Conservation (phyloP, 2,113 vertebrate species). For the Formicarius rufipectus region DNA sequence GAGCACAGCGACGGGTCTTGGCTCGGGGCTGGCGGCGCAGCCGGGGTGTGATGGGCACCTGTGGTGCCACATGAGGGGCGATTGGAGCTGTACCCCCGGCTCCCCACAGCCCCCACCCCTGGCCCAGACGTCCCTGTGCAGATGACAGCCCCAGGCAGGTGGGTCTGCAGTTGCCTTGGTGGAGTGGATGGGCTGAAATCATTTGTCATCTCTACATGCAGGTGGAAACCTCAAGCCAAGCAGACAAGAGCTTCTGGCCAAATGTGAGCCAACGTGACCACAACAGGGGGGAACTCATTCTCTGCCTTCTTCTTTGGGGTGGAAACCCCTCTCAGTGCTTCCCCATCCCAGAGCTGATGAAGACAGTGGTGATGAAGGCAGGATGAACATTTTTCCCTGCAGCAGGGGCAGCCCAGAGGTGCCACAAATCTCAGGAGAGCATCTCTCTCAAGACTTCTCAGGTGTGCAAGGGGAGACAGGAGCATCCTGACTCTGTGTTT, state of each 20-base stretch:
- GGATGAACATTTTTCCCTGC: neutral
- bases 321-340: neutral
- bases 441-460: neutral
- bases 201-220: neutral
- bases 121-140: neutral
- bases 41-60: neutral
- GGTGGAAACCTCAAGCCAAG: neutral
- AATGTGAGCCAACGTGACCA: neutral
- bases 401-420: neutral
- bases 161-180: neutral
- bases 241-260: neutral
- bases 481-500: neutral
- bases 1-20: neutral
- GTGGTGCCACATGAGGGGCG: fast-evolving
- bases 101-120: neutral
- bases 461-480: neutral
- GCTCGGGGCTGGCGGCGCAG: neutral
- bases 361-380: neutral
- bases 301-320: neutral
- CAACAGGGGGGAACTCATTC: neutral
- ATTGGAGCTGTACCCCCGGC: neutral
- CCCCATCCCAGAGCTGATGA: neutral
- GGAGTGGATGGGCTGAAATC: neutral
- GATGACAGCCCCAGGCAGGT: neutral
- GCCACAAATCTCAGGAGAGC: neutral